Evolutionary conservation across 2,113 vertebrate genomes (phyloP).

Genomic region (Heterotis niloticus): DNA sequence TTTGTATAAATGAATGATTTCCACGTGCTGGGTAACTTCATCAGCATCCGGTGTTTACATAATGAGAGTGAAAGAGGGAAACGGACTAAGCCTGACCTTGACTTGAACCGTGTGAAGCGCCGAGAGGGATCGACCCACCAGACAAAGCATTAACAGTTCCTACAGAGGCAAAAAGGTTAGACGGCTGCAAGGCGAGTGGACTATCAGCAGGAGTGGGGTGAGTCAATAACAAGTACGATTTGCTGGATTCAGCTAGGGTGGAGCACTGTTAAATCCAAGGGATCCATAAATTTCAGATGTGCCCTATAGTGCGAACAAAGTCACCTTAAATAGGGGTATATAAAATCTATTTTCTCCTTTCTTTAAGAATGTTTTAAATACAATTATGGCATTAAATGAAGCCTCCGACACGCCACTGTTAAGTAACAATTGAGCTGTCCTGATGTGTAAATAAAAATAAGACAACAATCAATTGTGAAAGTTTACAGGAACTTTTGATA

Average conservation of each 20-base stretch:
- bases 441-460: constrained; percentile 4
- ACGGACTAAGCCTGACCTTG: neutral
- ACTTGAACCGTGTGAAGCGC: too few relatives aligned
- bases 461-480: neutral
- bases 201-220: neutral
- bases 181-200: neutral
- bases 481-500: neutral
- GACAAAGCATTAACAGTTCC: neutral
- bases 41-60: too few relatives aligned
- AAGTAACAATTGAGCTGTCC: too few relatives aligned
- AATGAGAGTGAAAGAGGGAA: neutral
- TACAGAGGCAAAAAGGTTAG: neutral
- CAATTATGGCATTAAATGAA: neutral
- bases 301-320: neutral
- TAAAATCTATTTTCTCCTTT: too few relatives aligned
- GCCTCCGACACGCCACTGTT: neutral
- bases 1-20: neutral
- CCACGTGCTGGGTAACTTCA: too few relatives aligned
- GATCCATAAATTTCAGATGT: neutral
- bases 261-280: neutral
- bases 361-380: neutral
- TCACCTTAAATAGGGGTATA: neutral
- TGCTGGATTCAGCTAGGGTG: neutral
- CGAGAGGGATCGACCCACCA: too few relatives aligned
- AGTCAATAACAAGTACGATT: neutral